Conservation (phyloP, 2,797 vertebrate genomes). For the Antrozous pallidus region DNA sequence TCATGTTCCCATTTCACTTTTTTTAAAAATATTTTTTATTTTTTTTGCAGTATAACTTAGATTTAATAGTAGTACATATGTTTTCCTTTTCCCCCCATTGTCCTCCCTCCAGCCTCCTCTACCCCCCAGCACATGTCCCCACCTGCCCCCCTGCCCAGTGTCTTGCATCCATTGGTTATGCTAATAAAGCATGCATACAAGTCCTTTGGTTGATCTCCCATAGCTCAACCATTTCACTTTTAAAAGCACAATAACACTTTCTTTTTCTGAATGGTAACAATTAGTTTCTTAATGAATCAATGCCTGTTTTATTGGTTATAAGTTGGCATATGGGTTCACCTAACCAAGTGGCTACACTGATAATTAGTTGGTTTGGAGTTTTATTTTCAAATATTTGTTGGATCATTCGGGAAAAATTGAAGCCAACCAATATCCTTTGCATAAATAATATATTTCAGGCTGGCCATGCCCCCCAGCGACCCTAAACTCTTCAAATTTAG, state of each 20-base stretch:
- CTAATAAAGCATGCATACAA: no score
- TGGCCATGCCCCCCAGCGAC: no score
- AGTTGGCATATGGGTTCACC: constrained; percentile 26
- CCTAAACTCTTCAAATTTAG: constrained; percentile 27
- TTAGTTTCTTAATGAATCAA: constrained; percentile 62
- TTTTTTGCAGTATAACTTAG: no score
- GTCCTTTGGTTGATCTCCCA: no score
- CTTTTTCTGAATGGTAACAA: constrained; percentile 50
- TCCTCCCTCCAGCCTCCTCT: no score
- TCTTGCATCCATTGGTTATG: no score
- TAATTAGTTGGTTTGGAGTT: no score
- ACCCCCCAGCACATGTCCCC: no score
- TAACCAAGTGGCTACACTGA: not conserved
- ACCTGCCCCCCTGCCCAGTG: no score
- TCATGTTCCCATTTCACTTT: constrained; percentile 66
- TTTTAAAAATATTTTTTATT: no score
- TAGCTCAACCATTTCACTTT: constrained; percentile 56
- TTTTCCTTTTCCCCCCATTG: no score
- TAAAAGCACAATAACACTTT: constrained; percentile 65
- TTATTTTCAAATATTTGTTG: constrained; percentile 8
- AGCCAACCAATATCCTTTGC: not conserved
- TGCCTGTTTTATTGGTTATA: not conserved
- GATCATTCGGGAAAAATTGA: not conserved
- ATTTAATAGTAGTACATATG: no score
- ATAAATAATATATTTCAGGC: not conserved